Evolutionary conservation across 2,888 invertebrate genomes (phyloP).

Genomic region (Caenorhabditis wallacei): DNA sequence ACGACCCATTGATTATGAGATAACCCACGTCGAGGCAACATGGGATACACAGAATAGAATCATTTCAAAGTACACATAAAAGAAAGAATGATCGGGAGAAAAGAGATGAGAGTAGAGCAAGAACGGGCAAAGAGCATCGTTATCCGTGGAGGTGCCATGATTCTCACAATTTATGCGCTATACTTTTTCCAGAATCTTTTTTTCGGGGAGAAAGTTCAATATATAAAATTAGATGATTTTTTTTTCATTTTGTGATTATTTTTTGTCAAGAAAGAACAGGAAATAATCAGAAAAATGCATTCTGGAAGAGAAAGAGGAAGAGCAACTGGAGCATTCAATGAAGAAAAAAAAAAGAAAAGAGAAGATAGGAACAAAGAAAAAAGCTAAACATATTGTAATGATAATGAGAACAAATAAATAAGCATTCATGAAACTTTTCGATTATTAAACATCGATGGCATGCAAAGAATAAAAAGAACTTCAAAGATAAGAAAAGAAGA

Average conservation of each 20-base stretch:
- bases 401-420: constrained; percentile 21
- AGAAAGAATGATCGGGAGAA: constrained; percentile 2
- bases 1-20: constrained; percentile 1
- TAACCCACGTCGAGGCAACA: not conserved
- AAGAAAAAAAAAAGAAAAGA: not conserved
- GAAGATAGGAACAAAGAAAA: constrained; percentile 16
- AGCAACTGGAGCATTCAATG: constrained; percentile 2
- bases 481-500: not conserved
- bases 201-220: not conserved
- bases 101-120: constrained; percentile 5
- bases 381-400: not conserved
- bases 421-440: not conserved
- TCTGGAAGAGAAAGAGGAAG: constrained; percentile 9
- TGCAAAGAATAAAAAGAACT: not conserved
- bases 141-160: constrained; percentile 6
- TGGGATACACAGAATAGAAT: constrained; percentile 21
- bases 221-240: constrained; percentile 4
- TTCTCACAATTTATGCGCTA: constrained; percentile 8
- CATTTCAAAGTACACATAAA: constrained; percentile 33
- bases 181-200: not conserved
- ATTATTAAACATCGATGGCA: not conserved
- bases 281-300: not conserved
- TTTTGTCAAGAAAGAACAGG: not conserved
- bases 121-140: constrained; percentile 42
- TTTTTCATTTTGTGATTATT: not conserved